phyloP scores from a whole-genome alignment of 2,888 invertebrate species.

The Drepana falcataria region DNA sequence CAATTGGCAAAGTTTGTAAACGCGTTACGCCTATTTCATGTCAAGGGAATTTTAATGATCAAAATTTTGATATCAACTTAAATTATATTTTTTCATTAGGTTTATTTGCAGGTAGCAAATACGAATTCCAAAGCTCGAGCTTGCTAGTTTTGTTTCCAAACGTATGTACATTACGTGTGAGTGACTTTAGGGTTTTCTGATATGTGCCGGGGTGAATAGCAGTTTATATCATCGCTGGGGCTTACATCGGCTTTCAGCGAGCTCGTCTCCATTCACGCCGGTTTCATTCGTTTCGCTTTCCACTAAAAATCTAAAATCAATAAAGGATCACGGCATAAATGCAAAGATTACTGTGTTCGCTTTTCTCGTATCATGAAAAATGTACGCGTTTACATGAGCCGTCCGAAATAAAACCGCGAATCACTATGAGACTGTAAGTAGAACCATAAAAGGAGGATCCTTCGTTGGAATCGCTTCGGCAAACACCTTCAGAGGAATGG shows the following conservation, averaged over 20 bases:
- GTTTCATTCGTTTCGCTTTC: slow-evolving; percentile 75
- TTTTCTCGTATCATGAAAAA: slow-evolving; percentile 71
- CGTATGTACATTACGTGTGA: slow-evolving; percentile 24
- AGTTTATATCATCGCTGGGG: slow-evolving; percentile 71
- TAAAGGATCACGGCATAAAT: slow-evolving; percentile 77
- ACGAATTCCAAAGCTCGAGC: too few species aligned
- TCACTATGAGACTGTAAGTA: slow-evolving; percentile 77
- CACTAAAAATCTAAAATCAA: slow-evolving; percentile 79
- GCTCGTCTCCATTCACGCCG: slow-evolving; percentile 73
- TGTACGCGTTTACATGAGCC: slow-evolving; percentile 72
- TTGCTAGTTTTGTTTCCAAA: slow-evolving; percentile 3
- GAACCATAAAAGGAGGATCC: slow-evolving; percentile 74
- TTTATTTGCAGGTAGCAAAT: too few species aligned
- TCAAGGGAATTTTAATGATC: slow-evolving; percentile 50
- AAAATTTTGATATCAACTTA: slow-evolving; percentile 47
- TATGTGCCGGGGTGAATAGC: slow-evolving; percentile 62
- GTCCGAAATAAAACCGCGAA: slow-evolving; percentile 78
- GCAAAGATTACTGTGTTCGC: slow-evolving; percentile 75
- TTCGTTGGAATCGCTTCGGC: slow-evolving; percentile 73
- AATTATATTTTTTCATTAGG: slow-evolving; percentile 6
- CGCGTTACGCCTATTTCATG: slow-evolving; percentile 58
- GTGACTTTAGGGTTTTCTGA: slow-evolving; percentile 54
- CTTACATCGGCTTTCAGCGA: slow-evolving; percentile 71
- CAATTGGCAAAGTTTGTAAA: slow-evolving; percentile 58
- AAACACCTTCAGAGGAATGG: slow-evolving; percentile 75